Evolutionary conservation across 2,888 invertebrate species (phyloP).

Genomic region (Aromia moschata): DNA sequence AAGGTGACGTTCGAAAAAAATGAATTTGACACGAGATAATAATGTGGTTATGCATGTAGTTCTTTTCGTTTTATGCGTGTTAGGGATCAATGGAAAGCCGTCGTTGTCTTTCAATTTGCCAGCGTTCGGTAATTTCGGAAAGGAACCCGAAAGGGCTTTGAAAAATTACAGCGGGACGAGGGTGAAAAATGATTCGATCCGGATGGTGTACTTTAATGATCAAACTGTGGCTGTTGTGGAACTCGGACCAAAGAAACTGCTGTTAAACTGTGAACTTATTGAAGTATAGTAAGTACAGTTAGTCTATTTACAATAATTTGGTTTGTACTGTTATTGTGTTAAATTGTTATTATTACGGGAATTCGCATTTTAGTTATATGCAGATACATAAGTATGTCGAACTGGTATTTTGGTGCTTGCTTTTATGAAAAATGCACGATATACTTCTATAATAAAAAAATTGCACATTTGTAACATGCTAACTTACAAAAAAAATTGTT

Average conservation of each 20-base stretch:
- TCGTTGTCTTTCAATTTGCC: constrained; percentile 55
- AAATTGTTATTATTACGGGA: too few species aligned
- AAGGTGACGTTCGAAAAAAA: constrained; percentile 26
- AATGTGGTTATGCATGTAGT: constrained; percentile 47
- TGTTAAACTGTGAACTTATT: constrained; percentile 82
- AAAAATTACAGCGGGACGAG: constrained; percentile 74
- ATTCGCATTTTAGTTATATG: too few species aligned
- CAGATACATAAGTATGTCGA: too few species aligned
- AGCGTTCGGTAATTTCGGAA: constrained; percentile 45
- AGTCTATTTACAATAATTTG: too few species aligned
- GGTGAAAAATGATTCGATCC: constrained; percentile 71
- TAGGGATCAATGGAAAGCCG: constrained; percentile 55
- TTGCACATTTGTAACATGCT: too few species aligned
- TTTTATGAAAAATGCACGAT: too few species aligned
- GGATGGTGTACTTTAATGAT: constrained; percentile 83
- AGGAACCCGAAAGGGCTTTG: constrained; percentile 49
- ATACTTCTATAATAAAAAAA: too few species aligned
- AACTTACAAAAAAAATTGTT: too few species aligned
- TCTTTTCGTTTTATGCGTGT: constrained; percentile 47
- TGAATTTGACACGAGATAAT: constrained; percentile 34
- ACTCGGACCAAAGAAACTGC: constrained; percentile 74
- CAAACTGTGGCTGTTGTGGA: constrained; percentile 86
- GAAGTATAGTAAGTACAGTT: constrained; percentile 87
- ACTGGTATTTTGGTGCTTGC: too few species aligned
- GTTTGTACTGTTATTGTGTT: too few species aligned